phyloP scores from a whole-genome alignment of 2,797 vertebrate genomes.

The Tokudaia tokunoshimensis region DNA sequence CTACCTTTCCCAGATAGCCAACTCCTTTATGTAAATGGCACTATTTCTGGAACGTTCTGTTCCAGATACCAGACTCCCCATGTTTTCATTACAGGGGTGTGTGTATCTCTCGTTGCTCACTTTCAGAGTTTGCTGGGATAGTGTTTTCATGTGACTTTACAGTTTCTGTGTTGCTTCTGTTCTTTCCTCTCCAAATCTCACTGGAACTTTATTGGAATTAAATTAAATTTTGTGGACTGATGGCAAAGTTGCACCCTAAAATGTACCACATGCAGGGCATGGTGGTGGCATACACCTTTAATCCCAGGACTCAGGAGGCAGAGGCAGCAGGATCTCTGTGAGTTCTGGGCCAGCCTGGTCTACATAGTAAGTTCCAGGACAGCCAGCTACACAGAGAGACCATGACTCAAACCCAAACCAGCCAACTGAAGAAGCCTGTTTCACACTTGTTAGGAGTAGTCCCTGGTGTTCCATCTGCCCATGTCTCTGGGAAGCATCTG shows the following conservation, averaged over 20 bases:
- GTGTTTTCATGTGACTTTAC: background rate
- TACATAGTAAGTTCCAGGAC: background rate
- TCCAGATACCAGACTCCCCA: background rate
- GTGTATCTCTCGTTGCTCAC: background rate
- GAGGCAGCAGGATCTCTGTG: background rate
- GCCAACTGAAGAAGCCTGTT: too few species aligned
- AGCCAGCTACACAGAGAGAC: background rate
- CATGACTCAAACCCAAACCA: background rate
- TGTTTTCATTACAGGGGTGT: slow-evolving; percentile 4
- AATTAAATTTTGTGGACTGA: slow-evolving; percentile 4
- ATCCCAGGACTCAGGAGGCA: background rate
- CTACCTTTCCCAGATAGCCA: background rate
- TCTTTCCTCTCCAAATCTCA: background rate
- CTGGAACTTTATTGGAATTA: background rate
- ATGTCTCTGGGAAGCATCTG: background rate
- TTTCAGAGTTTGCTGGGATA: background rate
- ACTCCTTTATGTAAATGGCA: background rate
- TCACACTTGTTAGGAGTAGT: background rate
- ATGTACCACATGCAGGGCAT: background rate
- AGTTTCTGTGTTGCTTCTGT: background rate
- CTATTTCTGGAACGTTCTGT: slow-evolving; percentile 46
- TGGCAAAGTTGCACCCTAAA: background rate
- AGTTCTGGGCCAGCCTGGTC: background rate
- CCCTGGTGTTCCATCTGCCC: background rate
- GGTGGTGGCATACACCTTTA: background rate